Percentiles rank a stretch among this genome's conserved stretches.
These are phyloP conservation scores for Adrianichthys oophorus DNA, from an alignment of 2,797 vertebrate species.

Conservation along the genomic window DNA sequence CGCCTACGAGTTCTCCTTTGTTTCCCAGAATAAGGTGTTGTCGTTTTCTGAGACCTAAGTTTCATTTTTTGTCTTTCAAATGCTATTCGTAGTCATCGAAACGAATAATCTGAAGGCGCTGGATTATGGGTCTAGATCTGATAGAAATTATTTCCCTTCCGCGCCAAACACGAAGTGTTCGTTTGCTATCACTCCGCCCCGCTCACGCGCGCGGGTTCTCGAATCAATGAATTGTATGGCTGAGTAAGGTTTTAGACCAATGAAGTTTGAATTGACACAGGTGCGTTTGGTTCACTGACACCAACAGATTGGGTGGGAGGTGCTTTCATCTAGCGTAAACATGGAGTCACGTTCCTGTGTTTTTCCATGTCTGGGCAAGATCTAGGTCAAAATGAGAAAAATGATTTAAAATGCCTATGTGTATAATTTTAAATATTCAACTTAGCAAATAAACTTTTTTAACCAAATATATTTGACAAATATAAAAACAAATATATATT, in stretches of 20 bases:
- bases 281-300: constrained; percentile 50
- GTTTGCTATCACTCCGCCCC: constrained; percentile 31
- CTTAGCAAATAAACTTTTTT: too few species aligned
- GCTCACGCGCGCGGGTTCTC: constrained; percentile 14
- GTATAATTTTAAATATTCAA: too few species aligned
- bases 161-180: not conserved
- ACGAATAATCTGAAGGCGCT: rapidly evolving
- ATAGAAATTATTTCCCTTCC: not conserved
- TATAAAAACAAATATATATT: too few species aligned
- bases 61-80: constrained; percentile 60
- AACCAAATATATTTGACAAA: too few species aligned
- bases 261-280: constrained; percentile 60
- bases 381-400: constrained; percentile 10
- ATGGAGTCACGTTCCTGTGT: constrained; percentile 55
- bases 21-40: constrained; percentile 26
- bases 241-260: too few species aligned
- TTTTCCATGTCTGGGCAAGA: not conserved
- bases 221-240: constrained; percentile 11
- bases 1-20: constrained; percentile 32
- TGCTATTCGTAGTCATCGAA: not conserved
- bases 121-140: not conserved
- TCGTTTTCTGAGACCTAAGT: constrained; percentile 68
- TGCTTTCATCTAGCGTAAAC: constrained; percentile 35
- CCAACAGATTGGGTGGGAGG: constrained; percentile 49
- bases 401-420: too few species aligned